These are phyloP conservation scores for Aptenodytes forsteri DNA, from an alignment of 2,113 vertebrate genomes.

Conservation along the genomic window DNA sequence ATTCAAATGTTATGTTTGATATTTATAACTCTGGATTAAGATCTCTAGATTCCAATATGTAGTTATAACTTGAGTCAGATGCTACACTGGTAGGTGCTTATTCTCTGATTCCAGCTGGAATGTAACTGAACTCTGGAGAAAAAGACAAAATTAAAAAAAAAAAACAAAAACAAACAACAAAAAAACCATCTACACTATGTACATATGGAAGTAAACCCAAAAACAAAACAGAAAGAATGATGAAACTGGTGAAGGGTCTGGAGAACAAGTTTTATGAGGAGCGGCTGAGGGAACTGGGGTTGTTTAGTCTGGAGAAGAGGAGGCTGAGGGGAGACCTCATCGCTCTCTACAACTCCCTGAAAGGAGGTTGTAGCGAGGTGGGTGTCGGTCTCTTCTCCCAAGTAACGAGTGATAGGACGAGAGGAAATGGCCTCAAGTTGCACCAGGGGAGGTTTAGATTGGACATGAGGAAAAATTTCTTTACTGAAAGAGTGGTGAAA, in stretches of 20 bases:
- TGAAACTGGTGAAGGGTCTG: not conserved
- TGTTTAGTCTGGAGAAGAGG: not conserved
- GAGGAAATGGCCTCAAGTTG: not conserved
- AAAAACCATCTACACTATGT: not conserved
- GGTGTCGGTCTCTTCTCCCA: not conserved
- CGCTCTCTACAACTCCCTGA: not conserved
- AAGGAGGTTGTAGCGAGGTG: not conserved
- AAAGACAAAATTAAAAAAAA: not conserved
- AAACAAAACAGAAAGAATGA: not conserved
- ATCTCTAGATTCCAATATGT: not conserved
- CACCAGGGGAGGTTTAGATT: not conserved
- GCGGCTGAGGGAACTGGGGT: not conserved
- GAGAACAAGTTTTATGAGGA: not conserved
- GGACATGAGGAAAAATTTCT: not conserved
- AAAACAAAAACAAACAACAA: too few species aligned
- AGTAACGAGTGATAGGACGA: not conserved
- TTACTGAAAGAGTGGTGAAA: rapidly evolving
- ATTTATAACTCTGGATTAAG: not conserved
- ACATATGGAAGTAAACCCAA: not conserved
- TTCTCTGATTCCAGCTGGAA: not conserved
- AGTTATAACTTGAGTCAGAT: not conserved
- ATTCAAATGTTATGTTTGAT: not conserved
- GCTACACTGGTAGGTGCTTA: not conserved
- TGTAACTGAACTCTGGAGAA: not conserved
- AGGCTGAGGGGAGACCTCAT: not conserved